Percentiles rank a stretch among this genome's conserved stretches.
These are phyloP conservation scores for Tineola bisselliella DNA, from an alignment of 2,888 invertebrate species.

Conservation along the genomic window DNA sequence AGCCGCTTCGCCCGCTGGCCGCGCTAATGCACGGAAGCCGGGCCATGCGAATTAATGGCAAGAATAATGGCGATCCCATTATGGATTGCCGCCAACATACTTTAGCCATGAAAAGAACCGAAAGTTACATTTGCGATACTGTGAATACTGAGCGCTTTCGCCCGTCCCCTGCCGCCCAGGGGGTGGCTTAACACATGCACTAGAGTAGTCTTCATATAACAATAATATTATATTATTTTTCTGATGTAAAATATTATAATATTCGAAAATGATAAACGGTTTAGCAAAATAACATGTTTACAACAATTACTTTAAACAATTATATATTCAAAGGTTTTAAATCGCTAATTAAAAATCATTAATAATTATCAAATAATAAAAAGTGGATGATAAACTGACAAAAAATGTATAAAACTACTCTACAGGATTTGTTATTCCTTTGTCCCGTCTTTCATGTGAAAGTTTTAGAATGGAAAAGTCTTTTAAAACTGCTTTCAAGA, in stretches of 20 bases:
- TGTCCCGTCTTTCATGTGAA: slow-evolving; percentile 57
- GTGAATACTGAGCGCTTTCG: slow-evolving; percentile 64
- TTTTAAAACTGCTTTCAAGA: slow-evolving; percentile 64
- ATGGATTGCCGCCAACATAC: slow-evolving; percentile 70
- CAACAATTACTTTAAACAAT: too few relatives aligned
- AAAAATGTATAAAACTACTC: slow-evolving; percentile 25
- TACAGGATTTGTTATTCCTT: slow-evolving; percentile 36
- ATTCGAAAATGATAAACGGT: too few relatives aligned
- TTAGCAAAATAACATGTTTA: too few relatives aligned
- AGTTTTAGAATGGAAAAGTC: slow-evolving; percentile 62
- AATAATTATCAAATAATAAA: background rate
- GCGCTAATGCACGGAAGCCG: slow-evolving; percentile 65
- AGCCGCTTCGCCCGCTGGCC: slow-evolving; percentile 45
- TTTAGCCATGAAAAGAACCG: slow-evolving; percentile 69
- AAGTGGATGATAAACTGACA: background rate
- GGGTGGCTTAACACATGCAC: slow-evolving; percentile 25
- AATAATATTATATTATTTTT: background rate
- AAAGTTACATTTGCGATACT: slow-evolving; percentile 69
- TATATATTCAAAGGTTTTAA: too few relatives aligned
- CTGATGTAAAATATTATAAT: too few relatives aligned
- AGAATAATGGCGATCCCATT: slow-evolving; percentile 69
- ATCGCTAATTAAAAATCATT: background rate
- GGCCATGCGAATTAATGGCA: slow-evolving; percentile 67
- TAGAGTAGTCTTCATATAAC: background rate
- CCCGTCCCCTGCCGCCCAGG: slow-evolving; percentile 25